Conservation (phyloP, 2,113 vertebrate genomes). For the Pelobates fuscus region DNA sequence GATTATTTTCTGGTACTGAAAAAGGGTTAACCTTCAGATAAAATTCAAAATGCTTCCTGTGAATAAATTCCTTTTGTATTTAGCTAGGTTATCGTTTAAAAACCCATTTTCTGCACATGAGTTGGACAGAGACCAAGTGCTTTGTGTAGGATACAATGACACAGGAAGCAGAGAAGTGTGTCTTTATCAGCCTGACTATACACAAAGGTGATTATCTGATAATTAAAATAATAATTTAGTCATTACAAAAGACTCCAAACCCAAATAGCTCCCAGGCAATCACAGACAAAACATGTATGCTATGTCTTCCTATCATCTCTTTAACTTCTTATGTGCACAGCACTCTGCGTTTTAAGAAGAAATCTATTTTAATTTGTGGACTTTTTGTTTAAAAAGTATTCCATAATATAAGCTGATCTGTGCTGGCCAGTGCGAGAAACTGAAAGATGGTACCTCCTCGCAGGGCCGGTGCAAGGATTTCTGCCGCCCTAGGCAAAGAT, state of each 20-base stretch:
- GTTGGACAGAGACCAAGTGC: constrained; percentile 31
- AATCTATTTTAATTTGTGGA: background rate
- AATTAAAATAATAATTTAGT: constrained; percentile 47
- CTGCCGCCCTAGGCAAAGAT: no score
- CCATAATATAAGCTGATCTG: no score
- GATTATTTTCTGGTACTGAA: no score
- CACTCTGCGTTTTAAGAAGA: background rate
- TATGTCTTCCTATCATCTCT: constrained; percentile 10
- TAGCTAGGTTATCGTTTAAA: constrained; percentile 38
- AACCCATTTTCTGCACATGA: constrained; percentile 28
- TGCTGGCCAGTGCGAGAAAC: no score
- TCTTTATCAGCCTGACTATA: constrained; percentile 33
- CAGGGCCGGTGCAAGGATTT: no score
- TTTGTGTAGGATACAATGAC: constrained; percentile 42
- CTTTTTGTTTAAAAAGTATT: background rate
- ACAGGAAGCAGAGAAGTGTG: constrained; percentile 28
- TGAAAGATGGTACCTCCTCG: no score
- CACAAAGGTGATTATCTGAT: constrained; percentile 46
- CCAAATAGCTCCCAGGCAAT: constrained; percentile 19
- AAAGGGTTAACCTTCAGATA: background rate
- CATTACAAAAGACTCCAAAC: constrained; percentile 39
- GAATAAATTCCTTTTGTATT: constrained; percentile 23
- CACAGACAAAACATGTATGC: constrained; percentile 26
- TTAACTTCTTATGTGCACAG: background rate
- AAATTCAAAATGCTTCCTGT: background rate